Evolutionary conservation across 2,797 vertebrate species (phyloP).

Genomic region (Brachymystax lenok): DNA sequence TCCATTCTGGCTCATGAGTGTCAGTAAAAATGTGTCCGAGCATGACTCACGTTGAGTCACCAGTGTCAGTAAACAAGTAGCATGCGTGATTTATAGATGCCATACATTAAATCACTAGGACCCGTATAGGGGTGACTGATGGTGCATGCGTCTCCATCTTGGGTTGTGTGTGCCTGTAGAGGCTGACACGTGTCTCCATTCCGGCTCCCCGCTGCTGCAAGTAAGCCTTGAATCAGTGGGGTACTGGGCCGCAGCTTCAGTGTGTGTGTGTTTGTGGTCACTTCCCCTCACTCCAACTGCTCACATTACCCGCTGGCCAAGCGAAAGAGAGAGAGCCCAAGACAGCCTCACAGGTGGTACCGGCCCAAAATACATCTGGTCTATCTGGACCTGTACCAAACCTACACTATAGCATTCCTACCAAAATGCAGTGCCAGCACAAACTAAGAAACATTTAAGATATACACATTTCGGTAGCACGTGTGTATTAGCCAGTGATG

Average conservation of each 20-base stretch:
- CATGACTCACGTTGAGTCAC: constrained; percentile 15
- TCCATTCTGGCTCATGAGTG: neutral
- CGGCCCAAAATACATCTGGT: neutral
- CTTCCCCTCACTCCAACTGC: neutral
- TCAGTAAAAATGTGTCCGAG: constrained; percentile 39
- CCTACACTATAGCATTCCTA: too few relatives aligned
- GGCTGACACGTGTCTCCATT: constrained; percentile 5
- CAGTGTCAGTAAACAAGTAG: neutral
- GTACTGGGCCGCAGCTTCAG: neutral
- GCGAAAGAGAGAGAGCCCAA: neutral
- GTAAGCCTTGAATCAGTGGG: constrained; percentile 19
- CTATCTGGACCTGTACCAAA: neutral
- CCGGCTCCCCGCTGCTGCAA: constrained; percentile 5
- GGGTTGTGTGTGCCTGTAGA: neutral
- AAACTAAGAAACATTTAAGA: too few relatives aligned
- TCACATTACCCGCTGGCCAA: neutral
- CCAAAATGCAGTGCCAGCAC: too few relatives aligned
- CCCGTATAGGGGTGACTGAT: constrained; percentile 23
- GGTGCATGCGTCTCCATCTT: constrained; percentile 17
- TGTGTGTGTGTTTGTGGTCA: neutral
- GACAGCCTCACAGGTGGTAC: neutral
- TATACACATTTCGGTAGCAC: neutral
- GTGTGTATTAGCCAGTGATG: neutral
- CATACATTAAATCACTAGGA: neutral
- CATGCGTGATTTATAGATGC: neutral